A percentile compares a stretch with the other conserved stretches of the same genome.
These are phyloP conservation scores for Polia nebulosa DNA, from an alignment of 2,888 invertebrate genomes.

Conservation along the genomic window DNA sequence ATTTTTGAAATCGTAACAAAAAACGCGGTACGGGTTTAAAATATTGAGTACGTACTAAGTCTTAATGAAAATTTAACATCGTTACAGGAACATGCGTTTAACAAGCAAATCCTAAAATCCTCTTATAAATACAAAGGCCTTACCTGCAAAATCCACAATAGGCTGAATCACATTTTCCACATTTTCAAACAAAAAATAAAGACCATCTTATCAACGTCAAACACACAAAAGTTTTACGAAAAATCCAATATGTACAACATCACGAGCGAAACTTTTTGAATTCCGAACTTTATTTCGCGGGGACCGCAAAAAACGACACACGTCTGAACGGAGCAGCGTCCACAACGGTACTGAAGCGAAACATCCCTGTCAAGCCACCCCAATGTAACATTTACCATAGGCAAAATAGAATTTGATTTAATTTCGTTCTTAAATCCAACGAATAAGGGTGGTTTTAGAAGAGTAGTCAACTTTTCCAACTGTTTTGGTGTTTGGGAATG, in stretches of 20 bases:
- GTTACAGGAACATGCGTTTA: conserved; percentile 13
- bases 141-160: conserved; percentile 54
- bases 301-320: conserved; percentile 20
- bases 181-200: conserved; percentile 34
- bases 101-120: conserved; percentile 39
- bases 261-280: conserved; percentile 61
- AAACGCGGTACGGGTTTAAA: not conserved
- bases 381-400: conserved; percentile 27
- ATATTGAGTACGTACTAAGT: not conserved
- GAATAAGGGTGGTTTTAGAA: conserved; percentile 19
- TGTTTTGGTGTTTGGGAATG: conserved; percentile 39
- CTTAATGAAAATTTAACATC: conserved; percentile 16
- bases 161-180: conserved; percentile 52
- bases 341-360: conserved; percentile 59
- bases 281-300: conserved; percentile 67
- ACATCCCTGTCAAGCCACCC: conserved; percentile 47
- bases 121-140: conserved; percentile 34
- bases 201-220: conserved; percentile 42
- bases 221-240: conserved; percentile 55
- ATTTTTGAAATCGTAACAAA: not conserved
- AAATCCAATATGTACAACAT: conserved; percentile 55
- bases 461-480: conserved; percentile 27
- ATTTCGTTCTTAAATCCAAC: conserved; percentile 33
- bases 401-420: not conserved
- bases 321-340: conserved; percentile 45